Percentiles rank a stretch among this genome's conserved stretches.
Conservation (phyloP, 2,888 invertebrate species). For the Syrista parreyssii region DNA sequence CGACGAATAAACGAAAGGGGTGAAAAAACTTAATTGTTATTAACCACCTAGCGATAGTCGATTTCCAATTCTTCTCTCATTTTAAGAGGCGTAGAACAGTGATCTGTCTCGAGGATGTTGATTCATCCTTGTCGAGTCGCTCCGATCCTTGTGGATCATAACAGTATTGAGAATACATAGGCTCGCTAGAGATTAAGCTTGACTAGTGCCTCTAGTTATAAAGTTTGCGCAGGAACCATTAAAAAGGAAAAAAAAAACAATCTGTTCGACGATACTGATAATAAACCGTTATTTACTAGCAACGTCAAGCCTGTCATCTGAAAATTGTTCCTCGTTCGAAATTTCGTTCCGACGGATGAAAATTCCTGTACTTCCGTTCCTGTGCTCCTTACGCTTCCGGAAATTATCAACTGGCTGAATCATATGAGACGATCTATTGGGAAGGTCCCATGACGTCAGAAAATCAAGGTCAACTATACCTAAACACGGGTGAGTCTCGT, state of each 20-base stretch:
- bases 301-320: not conserved
- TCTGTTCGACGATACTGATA: slow-evolving; percentile 43
- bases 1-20: not conserved
- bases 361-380: not conserved
- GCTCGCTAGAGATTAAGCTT: slow-evolving; percentile 53
- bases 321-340: not conserved
- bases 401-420: not conserved
- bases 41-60: not conserved
- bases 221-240: slow-evolving; percentile 17
- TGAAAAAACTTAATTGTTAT: not conserved
- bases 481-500: not conserved
- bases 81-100: slow-evolving; percentile 15
- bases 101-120: not conserved
- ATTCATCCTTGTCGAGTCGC: not conserved
- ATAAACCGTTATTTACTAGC: slow-evolving; percentile 50
- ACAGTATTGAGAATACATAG: slow-evolving; percentile 35
- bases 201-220: slow-evolving; percentile 62
- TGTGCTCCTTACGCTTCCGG: no score
- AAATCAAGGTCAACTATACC: not conserved
- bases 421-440: not conserved
- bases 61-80: slow-evolving; percentile 30
- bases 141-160: slow-evolving; percentile 38
- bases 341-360: not conserved
- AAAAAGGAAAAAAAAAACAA: slow-evolving; percentile 35
- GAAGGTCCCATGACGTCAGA: not conserved